Conservation (phyloP, 2,797 vertebrate genomes). For the Cirrhinus mrigala region DNA sequence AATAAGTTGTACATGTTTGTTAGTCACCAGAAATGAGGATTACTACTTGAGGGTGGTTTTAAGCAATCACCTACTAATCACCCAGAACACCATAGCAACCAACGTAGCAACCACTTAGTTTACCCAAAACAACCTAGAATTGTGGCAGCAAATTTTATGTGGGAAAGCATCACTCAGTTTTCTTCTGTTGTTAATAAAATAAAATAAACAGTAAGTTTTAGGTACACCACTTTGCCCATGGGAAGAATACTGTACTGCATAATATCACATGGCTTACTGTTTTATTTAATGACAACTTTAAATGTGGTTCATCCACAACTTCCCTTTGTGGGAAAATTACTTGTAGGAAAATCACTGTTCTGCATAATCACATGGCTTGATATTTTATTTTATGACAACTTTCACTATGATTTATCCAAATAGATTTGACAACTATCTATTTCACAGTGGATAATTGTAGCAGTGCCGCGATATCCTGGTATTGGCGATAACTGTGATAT, state of each 20-base stretch:
- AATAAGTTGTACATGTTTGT: not conserved
- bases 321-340: not conserved
- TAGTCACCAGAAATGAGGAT: not conserved
- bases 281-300: not conserved
- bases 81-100: too few species aligned
- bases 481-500: too few species aligned
- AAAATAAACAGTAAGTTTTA: not conserved
- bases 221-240: not conserved
- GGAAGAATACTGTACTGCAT: not conserved
- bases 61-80: too few species aligned
- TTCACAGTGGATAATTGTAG: not conserved
- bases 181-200: not conserved
- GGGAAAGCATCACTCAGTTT: not conserved
- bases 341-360: not conserved
- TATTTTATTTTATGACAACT: not conserved
- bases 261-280: not conserved
- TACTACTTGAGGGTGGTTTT: not conserved
- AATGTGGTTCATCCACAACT: not conserved
- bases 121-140: too few species aligned
- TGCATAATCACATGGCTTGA: not conserved
- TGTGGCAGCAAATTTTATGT: too few species aligned
- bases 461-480: too few species aligned
- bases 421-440: not conserved
- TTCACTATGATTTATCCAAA: not conserved
- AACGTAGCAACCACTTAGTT: too few species aligned